Percentiles rank a stretch among this genome's conserved stretches.
These are phyloP conservation scores for Meliscaeva auricollis DNA, from an alignment of 2,888 invertebrate species.

Conservation along the genomic window DNA sequence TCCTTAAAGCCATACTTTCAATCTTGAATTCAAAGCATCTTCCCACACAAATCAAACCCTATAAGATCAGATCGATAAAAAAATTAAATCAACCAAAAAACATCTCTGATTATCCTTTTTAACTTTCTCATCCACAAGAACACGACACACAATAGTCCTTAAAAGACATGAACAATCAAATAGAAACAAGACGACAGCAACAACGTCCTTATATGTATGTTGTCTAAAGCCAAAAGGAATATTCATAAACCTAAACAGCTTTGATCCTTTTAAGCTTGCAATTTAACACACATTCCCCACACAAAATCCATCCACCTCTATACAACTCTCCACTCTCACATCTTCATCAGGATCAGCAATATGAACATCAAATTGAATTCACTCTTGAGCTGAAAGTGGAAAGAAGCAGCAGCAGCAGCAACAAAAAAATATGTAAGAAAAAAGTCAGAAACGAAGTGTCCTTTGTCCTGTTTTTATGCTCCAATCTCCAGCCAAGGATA, in stretches of 20 bases:
- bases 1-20: constrained; percentile 24
- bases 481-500: constrained; percentile 35
- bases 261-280: constrained; percentile 71
- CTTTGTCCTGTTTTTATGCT: constrained; percentile 23
- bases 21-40: constrained; percentile 19
- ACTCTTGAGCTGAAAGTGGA: constrained; percentile 39
- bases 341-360: constrained; percentile 26
- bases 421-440: background rate
- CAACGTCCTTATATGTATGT: constrained; percentile 47
- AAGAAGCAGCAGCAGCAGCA: background rate
- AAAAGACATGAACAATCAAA: constrained; percentile 62
- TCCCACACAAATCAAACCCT: constrained; percentile 47
- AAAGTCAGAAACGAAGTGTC: constrained; percentile 4
- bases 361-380: constrained; percentile 71
- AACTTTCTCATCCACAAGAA: constrained; percentile 4
- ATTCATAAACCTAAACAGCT: constrained; percentile 67
- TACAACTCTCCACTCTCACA: background rate
- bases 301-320: constrained; percentile 8
- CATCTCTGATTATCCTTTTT: constrained; percentile 63
- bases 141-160: background rate
- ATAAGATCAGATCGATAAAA: constrained; percentile 45
- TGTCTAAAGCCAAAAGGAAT: constrained; percentile 53
- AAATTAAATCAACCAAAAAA: constrained; percentile 21
- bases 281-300: constrained; percentile 52
- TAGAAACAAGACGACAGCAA: constrained; percentile 42